phyloP scores from a whole-genome alignment of 2,113 vertebrate genomes.

The Siniperca chuatsi region DNA sequence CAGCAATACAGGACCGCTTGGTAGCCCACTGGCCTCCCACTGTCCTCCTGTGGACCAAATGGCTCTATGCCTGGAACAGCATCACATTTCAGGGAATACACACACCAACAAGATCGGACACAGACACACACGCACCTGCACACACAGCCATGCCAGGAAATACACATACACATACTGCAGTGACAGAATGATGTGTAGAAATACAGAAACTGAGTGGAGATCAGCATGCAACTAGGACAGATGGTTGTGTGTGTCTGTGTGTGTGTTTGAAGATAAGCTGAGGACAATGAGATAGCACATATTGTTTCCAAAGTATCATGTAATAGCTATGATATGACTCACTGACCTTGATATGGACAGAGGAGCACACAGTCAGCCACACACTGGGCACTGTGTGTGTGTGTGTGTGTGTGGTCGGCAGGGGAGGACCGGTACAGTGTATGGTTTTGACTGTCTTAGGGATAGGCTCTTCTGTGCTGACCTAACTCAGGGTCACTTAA shows the following conservation, averaged over 20 bases:
- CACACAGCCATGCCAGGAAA: slow-evolving; percentile 41
- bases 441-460: slow-evolving; percentile 3
- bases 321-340: slow-evolving; percentile 39
- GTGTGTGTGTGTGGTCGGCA: neutral
- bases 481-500: slow-evolving; percentile 55
- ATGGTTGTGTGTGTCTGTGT: slow-evolving; percentile 8
- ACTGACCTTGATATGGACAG: slow-evolving; percentile 49
- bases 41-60: slow-evolving; percentile 46
- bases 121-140: slow-evolving; percentile 42
- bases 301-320: slow-evolving; percentile 49
- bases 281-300: slow-evolving; percentile 36
- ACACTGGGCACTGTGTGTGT: slow-evolving; percentile 12
- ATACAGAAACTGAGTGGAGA: slow-evolving; percentile 18
- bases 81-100: slow-evolving; percentile 49
- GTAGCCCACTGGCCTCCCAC: slow-evolving; percentile 46
- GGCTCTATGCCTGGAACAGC: slow-evolving; percentile 51
- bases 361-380: slow-evolving; percentile 5
- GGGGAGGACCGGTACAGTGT: slow-evolving; percentile 14
- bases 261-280: slow-evolving; percentile 43
- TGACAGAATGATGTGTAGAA: slow-evolving; percentile 14
- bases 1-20: slow-evolving; percentile 43
- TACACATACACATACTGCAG: neutral
- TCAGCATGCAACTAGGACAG: neutral
- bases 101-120: slow-evolving; percentile 24
- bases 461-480: slow-evolving; percentile 38